phyloP scores from a whole-genome alignment of 2,113 vertebrate species.

The Nannospalax galili region DNA sequence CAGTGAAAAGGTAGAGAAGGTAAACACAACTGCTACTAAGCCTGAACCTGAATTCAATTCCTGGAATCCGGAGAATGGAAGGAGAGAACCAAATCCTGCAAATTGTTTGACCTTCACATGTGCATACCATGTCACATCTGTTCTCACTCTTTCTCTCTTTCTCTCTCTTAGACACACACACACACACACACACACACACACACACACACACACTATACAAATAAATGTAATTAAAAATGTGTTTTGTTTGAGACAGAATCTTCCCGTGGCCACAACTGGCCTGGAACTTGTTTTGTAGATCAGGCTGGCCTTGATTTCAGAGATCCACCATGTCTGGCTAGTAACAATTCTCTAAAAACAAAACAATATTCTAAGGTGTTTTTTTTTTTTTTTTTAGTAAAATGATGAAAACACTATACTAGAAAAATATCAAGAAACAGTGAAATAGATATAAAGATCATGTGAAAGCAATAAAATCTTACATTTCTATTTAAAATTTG shows the following conservation, averaged over 20 bases:
- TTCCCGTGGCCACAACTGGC: no score
- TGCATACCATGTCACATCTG: background rate
- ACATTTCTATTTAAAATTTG: background rate
- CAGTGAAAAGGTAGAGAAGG: background rate
- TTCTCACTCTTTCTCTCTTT: no score
- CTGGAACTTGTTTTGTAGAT: no score
- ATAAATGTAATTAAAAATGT: background rate
- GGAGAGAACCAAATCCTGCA: background rate
- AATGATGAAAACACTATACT: background rate
- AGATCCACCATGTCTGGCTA: no score
- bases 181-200: background rate
- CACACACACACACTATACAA: background rate
- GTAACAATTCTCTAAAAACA: no score
- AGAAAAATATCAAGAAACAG: background rate
- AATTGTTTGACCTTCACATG: background rate
- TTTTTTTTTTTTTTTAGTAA: background rate
- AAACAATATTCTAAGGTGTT: no score
- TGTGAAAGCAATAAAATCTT: background rate
- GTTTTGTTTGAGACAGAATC: no score
- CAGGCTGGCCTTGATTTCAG: no score
- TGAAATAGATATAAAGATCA: background rate
- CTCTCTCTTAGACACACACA: no score
- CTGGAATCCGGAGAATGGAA: background rate
- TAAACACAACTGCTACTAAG: background rate
- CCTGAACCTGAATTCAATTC: no score